Evolutionary conservation across 2,113 vertebrate genomes (phyloP).

Genomic region (Takifugu flavidus): DNA sequence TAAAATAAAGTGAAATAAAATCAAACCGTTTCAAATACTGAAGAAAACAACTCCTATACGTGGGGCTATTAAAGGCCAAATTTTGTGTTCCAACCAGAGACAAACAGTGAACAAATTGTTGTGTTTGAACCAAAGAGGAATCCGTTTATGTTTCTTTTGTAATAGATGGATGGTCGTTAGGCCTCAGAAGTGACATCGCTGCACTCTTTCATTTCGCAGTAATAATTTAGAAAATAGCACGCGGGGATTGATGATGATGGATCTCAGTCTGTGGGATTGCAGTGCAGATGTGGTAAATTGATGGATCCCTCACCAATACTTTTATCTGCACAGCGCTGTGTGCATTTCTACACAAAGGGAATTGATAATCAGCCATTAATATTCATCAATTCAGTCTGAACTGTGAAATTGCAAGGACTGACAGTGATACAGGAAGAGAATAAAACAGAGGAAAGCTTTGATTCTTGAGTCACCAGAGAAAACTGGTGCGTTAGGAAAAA

Average conservation of each 20-base stretch:
- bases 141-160: slow-evolving; percentile 56
- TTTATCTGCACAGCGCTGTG: slow-evolving; percentile 57
- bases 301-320: slow-evolving; percentile 56
- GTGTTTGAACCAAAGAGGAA: slow-evolving; percentile 50
- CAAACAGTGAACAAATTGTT: slow-evolving; percentile 54
- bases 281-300: slow-evolving; percentile 49
- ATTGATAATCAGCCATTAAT: slow-evolving; percentile 72
- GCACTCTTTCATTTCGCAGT: slow-evolving; percentile 33
- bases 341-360: slow-evolving; percentile 62
- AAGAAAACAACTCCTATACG: slow-evolving; percentile 50
- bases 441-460: slow-evolving; percentile 54
- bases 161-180: slow-evolving; percentile 56
- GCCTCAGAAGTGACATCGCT: slow-evolving; percentile 33
- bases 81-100: slow-evolving; percentile 38
- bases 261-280: slow-evolving; percentile 29
- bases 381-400: slow-evolving; percentile 65
- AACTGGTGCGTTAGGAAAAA: slow-evolving; percentile 44
- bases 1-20: no score
- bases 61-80: slow-evolving; percentile 48
- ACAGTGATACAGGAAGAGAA: slow-evolving; percentile 41
- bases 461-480: slow-evolving; percentile 70
- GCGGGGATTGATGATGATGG: slow-evolving; percentile 55
- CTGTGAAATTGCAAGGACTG: slow-evolving; percentile 41
- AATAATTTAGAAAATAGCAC: slow-evolving; percentile 39
- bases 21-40: slow-evolving; percentile 43